phyloP scores from a whole-genome alignment of 1,140 invertebrate genomes.

The Drosophila nigromelanica region DNA sequence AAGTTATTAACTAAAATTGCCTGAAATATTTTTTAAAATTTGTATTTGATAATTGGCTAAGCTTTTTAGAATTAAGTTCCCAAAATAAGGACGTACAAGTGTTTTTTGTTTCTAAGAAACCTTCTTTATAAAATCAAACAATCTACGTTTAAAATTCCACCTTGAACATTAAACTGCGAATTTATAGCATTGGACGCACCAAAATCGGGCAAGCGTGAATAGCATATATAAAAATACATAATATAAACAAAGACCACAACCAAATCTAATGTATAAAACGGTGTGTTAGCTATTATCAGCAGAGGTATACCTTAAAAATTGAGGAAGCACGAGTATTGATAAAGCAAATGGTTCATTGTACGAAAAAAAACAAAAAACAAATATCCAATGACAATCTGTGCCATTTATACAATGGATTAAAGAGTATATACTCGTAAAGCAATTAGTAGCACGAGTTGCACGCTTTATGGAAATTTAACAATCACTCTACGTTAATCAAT shows the following conservation, averaged over 20 bases:
- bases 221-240: conserved; percentile 24
- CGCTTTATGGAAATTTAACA: conserved; percentile 5
- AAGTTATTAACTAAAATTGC: too few species aligned
- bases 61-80: too few species aligned
- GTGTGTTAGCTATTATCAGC: conserved; percentile 4
- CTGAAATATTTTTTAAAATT: too few species aligned
- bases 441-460: neutral
- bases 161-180: neutral
- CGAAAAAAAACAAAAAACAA: neutral
- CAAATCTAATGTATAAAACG: neutral
- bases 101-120: too few species aligned
- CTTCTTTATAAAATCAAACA: too few species aligned
- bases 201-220: conserved; percentile 29
- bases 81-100: too few species aligned
- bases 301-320: conserved; percentile 1
- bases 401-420: neutral
- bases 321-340: conserved; percentile 16
- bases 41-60: too few species aligned
- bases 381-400: neutral
- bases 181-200: conserved; percentile 5
- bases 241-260: neutral
- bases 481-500: conserved; percentile 36
- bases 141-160: neutral
- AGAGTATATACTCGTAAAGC: neutral
- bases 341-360: conserved; percentile 28